Evolutionary conservation across 2,797 vertebrate genomes (phyloP).

Genomic region (Tympanoctomys barrerae): DNA sequence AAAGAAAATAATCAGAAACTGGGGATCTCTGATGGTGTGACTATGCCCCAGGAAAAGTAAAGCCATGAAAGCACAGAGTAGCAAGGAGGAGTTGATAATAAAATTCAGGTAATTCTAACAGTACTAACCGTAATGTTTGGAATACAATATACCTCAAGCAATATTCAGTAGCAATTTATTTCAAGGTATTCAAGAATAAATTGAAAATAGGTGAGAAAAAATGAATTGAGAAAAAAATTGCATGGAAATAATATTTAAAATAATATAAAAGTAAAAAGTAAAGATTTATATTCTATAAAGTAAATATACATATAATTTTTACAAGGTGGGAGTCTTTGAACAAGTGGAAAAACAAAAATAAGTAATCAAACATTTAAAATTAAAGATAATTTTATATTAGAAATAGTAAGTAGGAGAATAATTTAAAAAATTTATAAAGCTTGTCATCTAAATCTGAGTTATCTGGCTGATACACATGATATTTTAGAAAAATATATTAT

Average conservation of each 20-base stretch:
- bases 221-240: neutral
- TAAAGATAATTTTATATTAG: neutral
- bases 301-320: neutral
- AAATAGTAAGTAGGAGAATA: neutral
- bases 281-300: neutral
- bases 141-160: neutral
- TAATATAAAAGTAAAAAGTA: neutral
- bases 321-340: neutral
- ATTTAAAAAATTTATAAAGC: neutral
- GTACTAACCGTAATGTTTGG: neutral
- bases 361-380: neutral
- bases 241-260: neutral
- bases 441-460: constrained; percentile 21
- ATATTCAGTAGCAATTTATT: neutral
- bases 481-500: constrained; percentile 11
- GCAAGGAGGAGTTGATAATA: neutral
- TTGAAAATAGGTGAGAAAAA: constrained; percentile 33
- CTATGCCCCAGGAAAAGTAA: neutral
- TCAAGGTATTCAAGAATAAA: constrained; percentile 11
- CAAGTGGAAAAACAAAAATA: neutral
- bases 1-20: constrained; percentile 9
- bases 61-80: neutral
- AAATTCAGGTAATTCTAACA: constrained; percentile 10
- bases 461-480: neutral
- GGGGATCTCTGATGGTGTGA: neutral